A percentile compares a stretch with the other conserved stretches of the same genome.
Conservation (phyloP, 2,888 invertebrate genomes). For the Acleris emargana region DNA sequence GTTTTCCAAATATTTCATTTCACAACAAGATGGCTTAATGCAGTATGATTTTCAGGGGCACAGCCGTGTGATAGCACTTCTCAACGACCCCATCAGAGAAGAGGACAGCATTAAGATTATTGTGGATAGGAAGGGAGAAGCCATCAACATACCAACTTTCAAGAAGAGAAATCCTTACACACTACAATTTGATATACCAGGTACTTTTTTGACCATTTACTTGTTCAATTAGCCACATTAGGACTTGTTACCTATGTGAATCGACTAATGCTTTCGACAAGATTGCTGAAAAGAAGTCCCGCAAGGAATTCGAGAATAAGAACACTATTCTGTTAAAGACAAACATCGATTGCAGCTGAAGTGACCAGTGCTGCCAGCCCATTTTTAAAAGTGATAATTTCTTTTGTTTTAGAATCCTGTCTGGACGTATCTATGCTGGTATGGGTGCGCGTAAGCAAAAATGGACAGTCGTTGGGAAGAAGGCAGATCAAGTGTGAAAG, state of each 20-base stretch:
- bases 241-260: too few relatives aligned
- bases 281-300: too few relatives aligned
- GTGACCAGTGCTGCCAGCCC: too few relatives aligned
- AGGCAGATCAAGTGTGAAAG: conserved; percentile 96
- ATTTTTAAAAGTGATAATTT: neutral
- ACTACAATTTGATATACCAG: conserved; percentile 91
- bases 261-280: too few relatives aligned
- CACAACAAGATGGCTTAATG: too few relatives aligned
- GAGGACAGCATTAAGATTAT: conserved; percentile 91
- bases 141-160: conserved; percentile 88
- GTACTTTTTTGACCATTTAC: conserved; percentile 53
- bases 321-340: too few relatives aligned
- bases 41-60: conserved; percentile 85
- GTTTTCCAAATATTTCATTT: too few relatives aligned
- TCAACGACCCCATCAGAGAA: conserved; percentile 90
- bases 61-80: conserved; percentile 90
- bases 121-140: conserved; percentile 92
- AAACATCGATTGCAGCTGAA: too few relatives aligned
- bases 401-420: conserved; percentile 84
- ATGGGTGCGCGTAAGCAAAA: conserved; percentile 91
- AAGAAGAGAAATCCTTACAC: conserved; percentile 93
- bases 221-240: too few relatives aligned
- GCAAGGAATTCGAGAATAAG: too few relatives aligned
- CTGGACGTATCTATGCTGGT: conserved; percentile 93
- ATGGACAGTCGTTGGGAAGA: conserved; percentile 90